phyloP scores from a whole-genome alignment of 2,888 invertebrate genomes.

The Acleris emargana region DNA sequence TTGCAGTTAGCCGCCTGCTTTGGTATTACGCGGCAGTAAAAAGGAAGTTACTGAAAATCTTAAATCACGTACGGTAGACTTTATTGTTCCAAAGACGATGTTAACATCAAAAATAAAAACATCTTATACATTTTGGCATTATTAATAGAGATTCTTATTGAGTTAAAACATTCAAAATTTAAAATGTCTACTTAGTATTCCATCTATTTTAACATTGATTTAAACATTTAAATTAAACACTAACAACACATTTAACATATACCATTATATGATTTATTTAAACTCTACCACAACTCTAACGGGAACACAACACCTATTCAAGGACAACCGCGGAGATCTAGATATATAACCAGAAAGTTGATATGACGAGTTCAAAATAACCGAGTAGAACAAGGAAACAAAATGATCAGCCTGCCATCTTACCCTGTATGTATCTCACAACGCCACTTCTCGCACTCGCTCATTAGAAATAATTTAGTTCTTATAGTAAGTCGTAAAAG shows the following conservation, averaged over 20 bases:
- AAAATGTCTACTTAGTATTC: constrained; percentile 64
- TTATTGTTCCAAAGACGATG: constrained; percentile 69
- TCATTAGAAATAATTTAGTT: constrained; percentile 71
- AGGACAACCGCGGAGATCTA: constrained; percentile 51
- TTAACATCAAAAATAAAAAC: constrained; percentile 69
- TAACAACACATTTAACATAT: constrained; percentile 77
- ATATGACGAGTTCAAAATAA: constrained; percentile 53
- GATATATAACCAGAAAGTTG: constrained; percentile 49
- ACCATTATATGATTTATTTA: constrained; percentile 59
- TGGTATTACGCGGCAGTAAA: neutral
- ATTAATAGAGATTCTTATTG: constrained; percentile 59
- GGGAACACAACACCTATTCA: constrained; percentile 72
- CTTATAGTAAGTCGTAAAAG: constrained; percentile 66
- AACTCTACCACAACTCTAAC: constrained; percentile 55
- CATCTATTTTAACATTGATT: constrained; percentile 56
- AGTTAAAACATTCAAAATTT: constrained; percentile 67
- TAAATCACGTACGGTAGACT: constrained; percentile 50
- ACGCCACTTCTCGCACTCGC: constrained; percentile 51
- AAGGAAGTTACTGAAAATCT: constrained; percentile 40
- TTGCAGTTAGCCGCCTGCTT: too few relatives aligned
- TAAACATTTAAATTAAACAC: constrained; percentile 72
- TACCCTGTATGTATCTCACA: constrained; percentile 79
- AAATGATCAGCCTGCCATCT: constrained; percentile 53
- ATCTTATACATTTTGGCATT: constrained; percentile 56
- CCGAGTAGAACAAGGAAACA: constrained; percentile 42